Evolutionary conservation across 2,113 vertebrate species (phyloP).

Genomic region (Pitta sordida): DNA sequence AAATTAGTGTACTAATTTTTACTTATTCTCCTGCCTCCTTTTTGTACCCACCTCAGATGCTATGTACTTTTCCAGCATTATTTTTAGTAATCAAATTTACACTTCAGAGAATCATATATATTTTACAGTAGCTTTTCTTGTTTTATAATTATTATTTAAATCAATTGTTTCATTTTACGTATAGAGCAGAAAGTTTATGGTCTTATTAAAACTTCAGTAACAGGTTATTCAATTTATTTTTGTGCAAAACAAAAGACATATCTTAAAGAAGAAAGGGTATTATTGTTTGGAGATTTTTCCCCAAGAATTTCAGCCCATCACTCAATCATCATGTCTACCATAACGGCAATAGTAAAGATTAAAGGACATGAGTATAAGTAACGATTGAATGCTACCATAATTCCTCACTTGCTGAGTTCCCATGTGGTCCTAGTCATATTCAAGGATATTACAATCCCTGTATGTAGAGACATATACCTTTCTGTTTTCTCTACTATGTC

Average conservation of each 20-base stretch:
- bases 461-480: background rate
- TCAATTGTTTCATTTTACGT: background rate
- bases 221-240: background rate
- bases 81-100: constrained; percentile 3
- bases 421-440: background rate
- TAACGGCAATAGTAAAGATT: background rate
- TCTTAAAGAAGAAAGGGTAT: background rate
- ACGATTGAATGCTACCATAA: background rate
- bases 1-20: background rate
- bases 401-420: background rate
- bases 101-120: background rate
- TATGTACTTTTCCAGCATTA: background rate
- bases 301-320: background rate
- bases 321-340: fast-evolving
- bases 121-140: background rate
- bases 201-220: background rate
- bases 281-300: fast-evolving
- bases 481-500: background rate
- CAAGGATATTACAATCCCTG: background rate
- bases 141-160: constrained; percentile 4
- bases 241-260: background rate
- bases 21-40: background rate
- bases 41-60: background rate
- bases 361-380: background rate
- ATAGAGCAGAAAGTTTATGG: constrained; percentile 4